Evolutionary conservation across 2,113 vertebrate species (phyloP).

Genomic region (Trogon melanurus): DNA sequence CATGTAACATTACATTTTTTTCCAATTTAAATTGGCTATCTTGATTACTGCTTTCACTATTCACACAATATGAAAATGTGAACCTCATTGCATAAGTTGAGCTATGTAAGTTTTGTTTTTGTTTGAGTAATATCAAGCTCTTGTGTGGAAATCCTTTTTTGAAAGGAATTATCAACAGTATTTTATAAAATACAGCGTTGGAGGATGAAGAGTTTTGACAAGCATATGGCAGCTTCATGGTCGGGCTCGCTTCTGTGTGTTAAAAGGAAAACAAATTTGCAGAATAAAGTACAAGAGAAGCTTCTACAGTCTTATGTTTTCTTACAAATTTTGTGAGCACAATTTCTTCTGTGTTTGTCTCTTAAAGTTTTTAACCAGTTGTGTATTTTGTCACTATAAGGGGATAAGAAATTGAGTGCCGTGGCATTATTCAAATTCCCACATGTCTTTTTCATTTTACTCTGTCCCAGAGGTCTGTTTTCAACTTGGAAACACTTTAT

Average conservation of each 20-base stretch:
- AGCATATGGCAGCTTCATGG: not conserved
- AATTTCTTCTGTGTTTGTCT: not conserved
- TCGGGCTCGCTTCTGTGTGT: not conserved
- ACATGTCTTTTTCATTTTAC: conserved; percentile 31
- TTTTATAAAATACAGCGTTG: not conserved
- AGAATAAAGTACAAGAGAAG: not conserved
- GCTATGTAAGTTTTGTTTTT: not conserved
- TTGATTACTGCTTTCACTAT: not conserved
- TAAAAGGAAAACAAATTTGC: not conserved
- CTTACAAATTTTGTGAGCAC: not conserved
- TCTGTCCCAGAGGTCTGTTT: conserved; percentile 6
- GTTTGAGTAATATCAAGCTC: not conserved
- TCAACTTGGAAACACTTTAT: conserved; percentile 19
- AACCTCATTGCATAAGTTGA: not conserved
- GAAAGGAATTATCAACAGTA: not conserved
- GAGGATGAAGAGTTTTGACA: not conserved
- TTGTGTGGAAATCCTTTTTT: not conserved
- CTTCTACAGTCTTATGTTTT: not conserved
- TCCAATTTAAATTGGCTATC: not conserved
- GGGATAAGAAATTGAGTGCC: not conserved
- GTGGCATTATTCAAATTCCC: conserved; percentile 6
- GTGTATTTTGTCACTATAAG: not conserved
- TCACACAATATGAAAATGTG: not conserved
- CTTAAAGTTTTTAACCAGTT: not conserved
- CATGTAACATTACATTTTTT: not conserved